Percentiles rank a stretch among this genome's conserved stretches.
These are phyloP conservation scores for Hydropsyche betteni DNA, from an alignment of 2,888 invertebrate genomes.

Conservation along the genomic window DNA sequence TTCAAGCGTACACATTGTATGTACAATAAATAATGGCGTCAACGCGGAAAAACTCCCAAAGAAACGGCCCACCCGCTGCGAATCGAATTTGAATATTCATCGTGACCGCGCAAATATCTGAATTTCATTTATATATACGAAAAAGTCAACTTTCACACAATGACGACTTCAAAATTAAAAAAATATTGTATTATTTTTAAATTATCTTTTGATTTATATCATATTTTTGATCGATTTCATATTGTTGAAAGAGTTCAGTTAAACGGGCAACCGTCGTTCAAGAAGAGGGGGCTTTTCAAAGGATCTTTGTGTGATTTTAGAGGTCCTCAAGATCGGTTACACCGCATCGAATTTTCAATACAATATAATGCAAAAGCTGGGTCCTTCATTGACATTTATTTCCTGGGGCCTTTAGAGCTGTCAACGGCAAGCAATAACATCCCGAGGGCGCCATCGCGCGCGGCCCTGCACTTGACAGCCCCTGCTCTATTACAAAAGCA, in stretches of 20 bases:
- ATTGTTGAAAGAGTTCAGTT: no score
- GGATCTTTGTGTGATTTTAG: no score
- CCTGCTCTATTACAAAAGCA: constrained; percentile 42
- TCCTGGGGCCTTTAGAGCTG: constrained; percentile 43
- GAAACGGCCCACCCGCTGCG: not conserved
- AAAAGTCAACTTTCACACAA: no score
- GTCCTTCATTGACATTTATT: constrained; percentile 42
- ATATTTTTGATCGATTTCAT: no score
- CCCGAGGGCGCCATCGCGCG: constrained; percentile 7
- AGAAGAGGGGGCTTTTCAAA: no score
- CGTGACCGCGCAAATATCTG: not conserved
- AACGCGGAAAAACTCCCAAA: constrained; percentile 7
- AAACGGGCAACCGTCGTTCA: no score
- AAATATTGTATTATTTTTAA: no score
- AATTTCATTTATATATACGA: no score
- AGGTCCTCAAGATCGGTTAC: constrained; percentile 5
- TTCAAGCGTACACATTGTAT: not conserved
- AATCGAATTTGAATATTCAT: constrained; percentile 19
- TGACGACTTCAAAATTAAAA: no score
- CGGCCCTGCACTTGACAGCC: constrained; percentile 36
- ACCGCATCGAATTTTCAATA: not conserved
- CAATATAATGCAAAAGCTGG: constrained; percentile 1
- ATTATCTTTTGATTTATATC: no score
- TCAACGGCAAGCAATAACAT: constrained; percentile 40
- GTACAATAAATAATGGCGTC: constrained; percentile 9